phyloP scores from a whole-genome alignment of 2,797 vertebrate species.

The Sparus aurata region DNA sequence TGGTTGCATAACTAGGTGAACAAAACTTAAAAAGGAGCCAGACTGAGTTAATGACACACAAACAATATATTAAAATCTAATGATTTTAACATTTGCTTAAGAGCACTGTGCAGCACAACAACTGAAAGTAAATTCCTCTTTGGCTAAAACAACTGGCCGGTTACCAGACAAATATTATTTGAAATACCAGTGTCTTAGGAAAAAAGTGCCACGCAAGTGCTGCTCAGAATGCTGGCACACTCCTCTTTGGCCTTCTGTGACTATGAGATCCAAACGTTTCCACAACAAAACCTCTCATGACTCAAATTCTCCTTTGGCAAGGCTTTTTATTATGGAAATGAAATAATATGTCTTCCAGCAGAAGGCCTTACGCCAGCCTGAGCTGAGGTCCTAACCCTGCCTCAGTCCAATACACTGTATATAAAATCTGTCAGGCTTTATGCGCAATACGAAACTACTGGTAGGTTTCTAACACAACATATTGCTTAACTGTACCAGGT shows the following conservation, averaged over 20 bases:
- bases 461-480: not conserved
- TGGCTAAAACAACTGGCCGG: not conserved
- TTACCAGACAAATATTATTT: not conserved
- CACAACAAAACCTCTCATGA: conserved; percentile 65
- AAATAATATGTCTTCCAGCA: conserved; percentile 50
- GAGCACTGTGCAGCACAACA: not conserved
- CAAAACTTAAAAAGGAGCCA: not conserved
- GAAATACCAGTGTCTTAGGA: conserved; percentile 20
- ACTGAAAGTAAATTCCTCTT: not conserved
- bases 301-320: conserved; percentile 63
- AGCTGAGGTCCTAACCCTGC: conserved; percentile 7
- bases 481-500: not conserved
- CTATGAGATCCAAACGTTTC: conserved; percentile 51
- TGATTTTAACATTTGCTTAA: not conserved
- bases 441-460: not conserved
- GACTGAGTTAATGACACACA: not conserved
- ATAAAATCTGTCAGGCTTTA: not conserved
- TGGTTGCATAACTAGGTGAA: not conserved
- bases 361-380: conserved; percentile 29
- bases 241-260: conserved; percentile 37
- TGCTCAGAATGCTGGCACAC: conserved; percentile 28
- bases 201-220: conserved; percentile 38
- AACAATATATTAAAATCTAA: not conserved
- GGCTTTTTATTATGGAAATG: conserved; percentile 59
- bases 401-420: conserved; percentile 13